These are phyloP conservation scores for Tetramorium parvispinum DNA, from an alignment of 1,140 invertebrate species.

Conservation along the genomic window DNA sequence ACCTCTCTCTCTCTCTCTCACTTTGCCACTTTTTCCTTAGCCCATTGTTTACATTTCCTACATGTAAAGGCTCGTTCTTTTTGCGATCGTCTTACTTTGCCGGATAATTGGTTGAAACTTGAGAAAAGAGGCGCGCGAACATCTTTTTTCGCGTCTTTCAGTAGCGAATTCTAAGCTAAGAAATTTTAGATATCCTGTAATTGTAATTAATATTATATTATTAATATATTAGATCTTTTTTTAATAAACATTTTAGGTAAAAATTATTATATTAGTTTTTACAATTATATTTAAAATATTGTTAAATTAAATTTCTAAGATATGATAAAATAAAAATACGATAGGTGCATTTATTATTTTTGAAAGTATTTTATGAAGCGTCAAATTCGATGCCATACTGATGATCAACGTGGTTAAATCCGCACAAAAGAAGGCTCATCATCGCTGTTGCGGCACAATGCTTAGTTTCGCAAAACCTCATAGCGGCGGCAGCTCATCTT, in stretches of 20 bases:
- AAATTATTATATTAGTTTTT: not conserved
- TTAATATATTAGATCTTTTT: not conserved
- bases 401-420: slow-evolving; percentile 1
- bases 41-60: slow-evolving; percentile 22
- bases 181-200: not conserved
- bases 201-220: not conserved
- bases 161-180: not conserved
- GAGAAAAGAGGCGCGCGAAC: not conserved
- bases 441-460: not conserved
- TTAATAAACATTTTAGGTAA: not conserved
- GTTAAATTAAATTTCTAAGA: not conserved
- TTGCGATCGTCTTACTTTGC: slow-evolving; percentile 7
- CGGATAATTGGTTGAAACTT: slow-evolving; percentile 3
- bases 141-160: not conserved
- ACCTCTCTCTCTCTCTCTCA: not conserved
- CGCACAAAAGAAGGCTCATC: slow-evolving; percentile 10
- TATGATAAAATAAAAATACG: not conserved
- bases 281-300: slow-evolving; percentile 8
- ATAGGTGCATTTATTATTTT: not conserved
- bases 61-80: slow-evolving; percentile 1
- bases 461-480: slow-evolving; percentile 21
- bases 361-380: not conserved
- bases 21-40: not conserved
- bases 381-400: not conserved
- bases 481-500: slow-evolving; percentile 1